Evolutionary conservation across 2,113 vertebrate genomes (phyloP).

Genomic region (Chloropsis hardwickii): DNA sequence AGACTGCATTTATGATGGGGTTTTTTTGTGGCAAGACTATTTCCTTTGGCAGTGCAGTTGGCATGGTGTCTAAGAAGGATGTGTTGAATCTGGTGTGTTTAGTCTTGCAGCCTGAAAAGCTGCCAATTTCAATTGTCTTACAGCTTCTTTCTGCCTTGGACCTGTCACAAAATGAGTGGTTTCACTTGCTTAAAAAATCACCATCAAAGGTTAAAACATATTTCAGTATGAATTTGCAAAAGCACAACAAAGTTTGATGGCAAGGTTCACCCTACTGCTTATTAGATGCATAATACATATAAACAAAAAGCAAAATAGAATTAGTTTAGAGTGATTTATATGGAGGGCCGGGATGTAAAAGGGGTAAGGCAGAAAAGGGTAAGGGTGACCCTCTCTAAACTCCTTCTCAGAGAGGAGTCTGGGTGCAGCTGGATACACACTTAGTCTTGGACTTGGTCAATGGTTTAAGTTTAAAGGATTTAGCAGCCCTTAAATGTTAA

Average conservation of each 20-base stretch:
- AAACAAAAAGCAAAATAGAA: not conserved
- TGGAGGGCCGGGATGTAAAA: not conserved
- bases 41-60: not conserved
- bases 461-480: not conserved
- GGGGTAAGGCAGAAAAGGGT: not conserved
- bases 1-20: not conserved
- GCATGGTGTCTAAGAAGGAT: not conserved
- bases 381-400: not conserved
- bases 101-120: not conserved
- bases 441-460: not conserved
- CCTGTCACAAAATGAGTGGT: not conserved
- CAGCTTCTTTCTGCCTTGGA: not conserved
- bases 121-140: not conserved
- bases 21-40: not conserved
- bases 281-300: not conserved
- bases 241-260: not conserved
- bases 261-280: not conserved
- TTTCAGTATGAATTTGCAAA: not conserved
- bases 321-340: not conserved
- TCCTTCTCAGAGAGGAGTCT: not conserved
- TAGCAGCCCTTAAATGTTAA: not conserved
- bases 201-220: not conserved
- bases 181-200: not conserved
- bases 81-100: not conserved
- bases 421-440: not conserved